phyloP scores from a whole-genome alignment of 2,113 vertebrate species.

The Garra rufa region DNA sequence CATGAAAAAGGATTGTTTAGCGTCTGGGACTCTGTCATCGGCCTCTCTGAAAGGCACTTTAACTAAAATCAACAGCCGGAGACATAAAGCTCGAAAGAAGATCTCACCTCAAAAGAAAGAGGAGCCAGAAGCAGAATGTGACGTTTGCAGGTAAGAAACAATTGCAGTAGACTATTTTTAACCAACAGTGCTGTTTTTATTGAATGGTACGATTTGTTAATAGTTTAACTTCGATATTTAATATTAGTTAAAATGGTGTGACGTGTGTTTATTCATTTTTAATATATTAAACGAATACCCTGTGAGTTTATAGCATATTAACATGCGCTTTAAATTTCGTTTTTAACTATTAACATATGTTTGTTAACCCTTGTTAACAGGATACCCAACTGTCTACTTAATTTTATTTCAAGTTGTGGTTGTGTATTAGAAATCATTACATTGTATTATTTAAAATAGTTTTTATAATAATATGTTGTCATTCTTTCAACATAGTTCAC shows the following conservation, averaged over 20 bases:
- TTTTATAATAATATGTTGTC: no score
- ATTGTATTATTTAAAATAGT: no score
- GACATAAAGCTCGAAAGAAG: constrained; percentile 59
- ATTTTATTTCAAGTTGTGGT: background rate
- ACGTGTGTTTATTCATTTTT: background rate
- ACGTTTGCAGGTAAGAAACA: constrained; percentile 72
- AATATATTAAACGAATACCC: background rate
- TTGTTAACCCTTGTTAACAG: background rate
- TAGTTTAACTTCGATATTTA: background rate
- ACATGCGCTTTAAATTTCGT: background rate
- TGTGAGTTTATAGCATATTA: background rate
- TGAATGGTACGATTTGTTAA: background rate
- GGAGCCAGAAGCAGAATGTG: constrained; percentile 59
- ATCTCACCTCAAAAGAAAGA: constrained; percentile 53
- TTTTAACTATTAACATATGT: no score
- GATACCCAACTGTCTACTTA: background rate
- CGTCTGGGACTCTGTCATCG: constrained; percentile 70
- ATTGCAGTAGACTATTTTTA: background rate
- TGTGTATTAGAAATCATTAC: no score
- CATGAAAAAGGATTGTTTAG: constrained; percentile 74
- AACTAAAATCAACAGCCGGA: constrained; percentile 64
- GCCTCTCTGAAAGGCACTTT: constrained; percentile 69
- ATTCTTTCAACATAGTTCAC: no score
- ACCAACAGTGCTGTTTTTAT: no score
- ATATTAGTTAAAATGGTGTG: background rate